Evolutionary conservation across 1,140 invertebrate genomes (phyloP).

Genomic region (Drosophila biarmipes): DNA sequence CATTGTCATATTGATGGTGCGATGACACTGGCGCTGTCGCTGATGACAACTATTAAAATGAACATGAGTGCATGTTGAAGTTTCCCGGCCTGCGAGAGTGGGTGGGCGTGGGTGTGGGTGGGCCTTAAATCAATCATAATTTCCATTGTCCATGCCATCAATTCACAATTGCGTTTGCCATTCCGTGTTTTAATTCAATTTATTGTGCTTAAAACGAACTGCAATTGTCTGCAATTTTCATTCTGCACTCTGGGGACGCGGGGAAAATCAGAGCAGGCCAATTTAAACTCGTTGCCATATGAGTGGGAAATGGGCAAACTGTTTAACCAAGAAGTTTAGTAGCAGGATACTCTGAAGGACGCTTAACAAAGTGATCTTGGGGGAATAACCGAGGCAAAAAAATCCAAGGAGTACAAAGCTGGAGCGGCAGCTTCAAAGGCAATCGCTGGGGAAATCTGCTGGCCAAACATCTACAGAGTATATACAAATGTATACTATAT

Average conservation of each 20-base stretch:
- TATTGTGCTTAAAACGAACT: conserved; percentile 50
- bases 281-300: conserved; percentile 33
- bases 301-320: conserved; percentile 20
- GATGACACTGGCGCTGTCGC: conserved; percentile 15
- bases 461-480: conserved; percentile 55
- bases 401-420: conserved; percentile 12
- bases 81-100: background rate
- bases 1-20: conserved; percentile 58
- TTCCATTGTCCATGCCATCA: conserved; percentile 56
- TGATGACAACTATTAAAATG: conserved; percentile 36
- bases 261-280: conserved; percentile 8
- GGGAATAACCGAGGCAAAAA: conserved; percentile 53
- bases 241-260: background rate
- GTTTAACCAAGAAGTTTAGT: conserved; percentile 60
- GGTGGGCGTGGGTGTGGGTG: background rate
- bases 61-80: conserved; percentile 14
- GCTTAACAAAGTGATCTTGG: conserved; percentile 68
- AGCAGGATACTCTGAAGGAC: conserved; percentile 39
- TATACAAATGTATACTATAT: background rate
- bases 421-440: conserved; percentile 59
- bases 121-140: conserved; percentile 55
- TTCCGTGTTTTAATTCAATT: conserved; percentile 65
- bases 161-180: conserved; percentile 27
- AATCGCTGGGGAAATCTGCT: conserved; percentile 78
- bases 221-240: conserved; percentile 45